These are phyloP conservation scores for Amphiduros pacificus DNA, from an alignment of 2,888 invertebrate genomes.

Conservation along the genomic window DNA sequence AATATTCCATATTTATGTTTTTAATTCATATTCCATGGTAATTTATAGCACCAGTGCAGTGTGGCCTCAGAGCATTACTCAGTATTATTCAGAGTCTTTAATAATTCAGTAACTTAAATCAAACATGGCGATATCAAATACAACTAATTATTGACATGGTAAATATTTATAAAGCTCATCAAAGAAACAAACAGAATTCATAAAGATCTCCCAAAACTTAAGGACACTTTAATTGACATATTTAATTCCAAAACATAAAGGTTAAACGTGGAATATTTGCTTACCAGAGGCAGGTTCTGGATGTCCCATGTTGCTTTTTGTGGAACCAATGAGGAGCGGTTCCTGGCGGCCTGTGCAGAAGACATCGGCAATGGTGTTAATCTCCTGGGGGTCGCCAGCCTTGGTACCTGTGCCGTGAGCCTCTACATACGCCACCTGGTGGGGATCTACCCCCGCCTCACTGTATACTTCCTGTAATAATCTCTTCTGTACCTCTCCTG, in stretches of 20 bases:
- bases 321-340: constrained; percentile 89
- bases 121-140: too few species aligned
- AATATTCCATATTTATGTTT: too few species aligned
- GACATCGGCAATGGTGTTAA: constrained; percentile 85
- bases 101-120: too few species aligned
- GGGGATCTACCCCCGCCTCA: constrained; percentile 80
- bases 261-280: not conserved
- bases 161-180: too few species aligned
- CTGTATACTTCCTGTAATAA: constrained; percentile 76
- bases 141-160: too few species aligned
- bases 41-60: too few species aligned
- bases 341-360: constrained; percentile 50
- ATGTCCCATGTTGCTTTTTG: constrained; percentile 99
- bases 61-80: too few species aligned
- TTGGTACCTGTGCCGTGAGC: constrained; percentile 99
- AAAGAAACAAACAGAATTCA: too few species aligned
- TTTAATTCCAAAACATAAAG: not conserved
- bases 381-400: constrained; percentile 91
- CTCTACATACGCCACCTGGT: constrained; percentile 87
- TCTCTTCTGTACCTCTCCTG: constrained; percentile 70
- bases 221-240: not conserved
- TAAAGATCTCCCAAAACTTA: too few species aligned
- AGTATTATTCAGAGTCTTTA: too few species aligned
- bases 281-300: constrained; percentile 76
- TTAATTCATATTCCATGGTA: too few species aligned